Evolutionary conservation across 2,113 vertebrate genomes (phyloP), one percentile per base, ranked within the genome.

Genomic region (Tympanuchus pallidicinctus): DNA sequence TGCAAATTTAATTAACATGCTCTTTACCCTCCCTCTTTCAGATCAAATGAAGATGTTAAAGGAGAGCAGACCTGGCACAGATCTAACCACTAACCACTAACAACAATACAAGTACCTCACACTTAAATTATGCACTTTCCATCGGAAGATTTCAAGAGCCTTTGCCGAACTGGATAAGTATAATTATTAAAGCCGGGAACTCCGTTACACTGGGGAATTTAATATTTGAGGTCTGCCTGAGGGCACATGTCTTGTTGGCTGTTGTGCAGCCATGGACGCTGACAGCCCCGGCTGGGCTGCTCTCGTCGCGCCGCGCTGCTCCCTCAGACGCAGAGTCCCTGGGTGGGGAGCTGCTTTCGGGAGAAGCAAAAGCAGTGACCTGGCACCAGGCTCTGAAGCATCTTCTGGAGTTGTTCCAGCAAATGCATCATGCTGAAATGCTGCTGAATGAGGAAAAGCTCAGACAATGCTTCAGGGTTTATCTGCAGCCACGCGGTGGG

Each of bases 1-100:
- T 96, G 94, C 93, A 97, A 96, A 96, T 97, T 96, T 95, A 96
- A 96, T 97, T 97, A 97, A 95, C 93, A 94, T 87, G 91, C 93
- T 96, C 95, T 96, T 97, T 97, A 96, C 94, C 93, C 94, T 97
- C 79, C 95, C 91, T 96, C 85, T 88, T 94, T 83, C 85, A 92
- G 89, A 95, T 95, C 93, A 96, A 92, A 97, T 96, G 96, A 94
- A 96, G 94, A 94, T 97, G 94, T 97, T 94, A 94, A 91, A 92
- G 88, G 91, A 92, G 91, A 96, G 73, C 86, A 79, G 90, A 92
- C 89, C 93, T 92, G 94, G 89, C 93, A 95, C 79, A 86, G 87
- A 94, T 95, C 95, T 97, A 90, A 90, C 91, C 89, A 61, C 94
- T 94, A 95, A 95, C 93, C 94, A 94, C 93, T 92, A 94, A 97